Percentiles rank a stretch among this genome's conserved stretches.
These are phyloP conservation scores for Drosophila demipolita DNA, from an alignment of 2,888 invertebrate genomes.

Conservation along the genomic window DNA sequence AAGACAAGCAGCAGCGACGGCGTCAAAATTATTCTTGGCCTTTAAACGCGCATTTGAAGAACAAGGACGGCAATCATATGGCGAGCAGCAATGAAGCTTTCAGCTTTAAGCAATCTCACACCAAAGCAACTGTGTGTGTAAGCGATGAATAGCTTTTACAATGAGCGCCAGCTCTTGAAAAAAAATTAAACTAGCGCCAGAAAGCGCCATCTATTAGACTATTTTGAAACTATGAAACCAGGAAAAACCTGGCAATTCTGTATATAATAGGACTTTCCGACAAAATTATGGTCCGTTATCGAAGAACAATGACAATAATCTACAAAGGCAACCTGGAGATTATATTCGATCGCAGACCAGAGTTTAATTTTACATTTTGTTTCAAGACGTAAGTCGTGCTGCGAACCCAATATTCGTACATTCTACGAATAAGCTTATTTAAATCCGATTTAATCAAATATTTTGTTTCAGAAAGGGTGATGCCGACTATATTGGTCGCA, in stretches of 20 bases:
- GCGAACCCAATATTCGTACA: too few relatives aligned
- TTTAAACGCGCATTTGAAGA: slow-evolving; percentile 83
- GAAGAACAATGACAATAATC: too few relatives aligned
- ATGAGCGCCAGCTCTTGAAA: slow-evolving; percentile 33
- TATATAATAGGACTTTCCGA: neutral
- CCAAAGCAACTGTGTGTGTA: slow-evolving; percentile 35
- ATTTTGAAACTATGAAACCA: neutral
- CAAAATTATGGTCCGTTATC: neutral
- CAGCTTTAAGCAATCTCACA: slow-evolving; percentile 61
- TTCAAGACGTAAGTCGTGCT: too few relatives aligned
- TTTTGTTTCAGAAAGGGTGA: too few relatives aligned
- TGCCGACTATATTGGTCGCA: too few relatives aligned
- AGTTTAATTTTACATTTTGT: too few relatives aligned
- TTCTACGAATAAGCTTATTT: too few relatives aligned
- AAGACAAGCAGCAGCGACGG: slow-evolving; percentile 48
- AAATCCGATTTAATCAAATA: too few relatives aligned
- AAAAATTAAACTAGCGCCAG: neutral
- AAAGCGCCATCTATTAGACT: slow-evolving; percentile 20
- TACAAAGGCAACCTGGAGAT: too few relatives aligned
- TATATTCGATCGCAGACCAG: too few relatives aligned
- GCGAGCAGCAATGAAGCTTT: slow-evolving; percentile 55
- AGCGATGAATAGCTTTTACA: slow-evolving; percentile 16
- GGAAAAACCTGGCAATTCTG: neutral
- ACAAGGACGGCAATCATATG: slow-evolving; percentile 84
- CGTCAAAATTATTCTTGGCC: slow-evolving; percentile 82